Percentiles rank a stretch among this genome's conserved stretches.
Conservation (phyloP, 2,888 invertebrate species). For the Exocentrus adspersus region DNA sequence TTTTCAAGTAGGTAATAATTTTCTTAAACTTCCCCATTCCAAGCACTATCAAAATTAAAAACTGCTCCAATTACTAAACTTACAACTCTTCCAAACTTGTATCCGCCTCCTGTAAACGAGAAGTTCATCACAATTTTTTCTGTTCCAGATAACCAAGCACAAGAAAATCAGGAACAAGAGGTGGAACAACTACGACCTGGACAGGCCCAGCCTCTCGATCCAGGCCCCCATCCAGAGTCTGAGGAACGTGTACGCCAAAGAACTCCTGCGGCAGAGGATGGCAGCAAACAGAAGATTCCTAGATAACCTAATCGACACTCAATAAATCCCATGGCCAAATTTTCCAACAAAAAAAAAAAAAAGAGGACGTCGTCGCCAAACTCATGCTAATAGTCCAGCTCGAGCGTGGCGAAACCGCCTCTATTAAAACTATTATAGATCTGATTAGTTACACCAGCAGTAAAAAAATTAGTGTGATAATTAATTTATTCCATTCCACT, state of each 20-base stretch:
- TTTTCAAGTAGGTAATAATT: too few species aligned
- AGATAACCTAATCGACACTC: constrained; percentile 39
- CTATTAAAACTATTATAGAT: constrained; percentile 24
- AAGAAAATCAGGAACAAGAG: constrained; percentile 44
- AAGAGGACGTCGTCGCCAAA: constrained; percentile 10
- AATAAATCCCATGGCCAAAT: constrained; percentile 26
- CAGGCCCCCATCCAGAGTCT: constrained; percentile 47
- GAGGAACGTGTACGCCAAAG: constrained; percentile 44
- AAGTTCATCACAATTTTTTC: neutral
- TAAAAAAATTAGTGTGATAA: constrained; percentile 20
- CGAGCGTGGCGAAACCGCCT: constrained; percentile 12
- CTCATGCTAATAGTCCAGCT: constrained; percentile 22
- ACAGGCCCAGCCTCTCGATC: constrained; percentile 48
- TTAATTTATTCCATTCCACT: constrained; percentile 27
- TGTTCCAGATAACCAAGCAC: constrained; percentile 42
- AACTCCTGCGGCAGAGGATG: constrained; percentile 43
- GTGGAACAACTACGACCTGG: constrained; percentile 39
- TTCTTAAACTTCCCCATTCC: too few species aligned
- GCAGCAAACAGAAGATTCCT: constrained; percentile 47
- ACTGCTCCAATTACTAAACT: neutral
- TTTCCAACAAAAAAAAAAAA: too few species aligned
- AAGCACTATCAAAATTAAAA: constrained; percentile 2
- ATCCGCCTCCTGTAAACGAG: too few species aligned
- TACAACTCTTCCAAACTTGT: too few species aligned
- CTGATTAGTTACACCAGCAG: constrained; percentile 28